Evolutionary conservation across 2,888 invertebrate species (phyloP), one percentile per base, ranked within the genome.

Genomic region (Clostera curtula): DNA sequence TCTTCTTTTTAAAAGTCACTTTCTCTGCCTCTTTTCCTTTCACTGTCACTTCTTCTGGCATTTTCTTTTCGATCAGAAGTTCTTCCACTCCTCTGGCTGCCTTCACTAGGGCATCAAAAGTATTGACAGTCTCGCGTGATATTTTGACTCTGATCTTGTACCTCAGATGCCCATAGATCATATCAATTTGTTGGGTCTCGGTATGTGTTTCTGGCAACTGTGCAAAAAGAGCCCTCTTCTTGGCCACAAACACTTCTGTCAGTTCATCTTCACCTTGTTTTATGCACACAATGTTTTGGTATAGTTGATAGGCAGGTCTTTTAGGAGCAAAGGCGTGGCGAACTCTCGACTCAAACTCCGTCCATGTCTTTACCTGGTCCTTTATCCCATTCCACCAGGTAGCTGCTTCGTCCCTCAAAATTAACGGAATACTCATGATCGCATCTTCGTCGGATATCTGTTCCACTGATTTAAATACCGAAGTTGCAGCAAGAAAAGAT

Each of bases 131-230:
- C n/a, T n/a, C n/a, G n/a, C n/a, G n/a, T n/a, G n/a, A n/a, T n/a
- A n/a, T n/a, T n/a, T n/a, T 29, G 4, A 21, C 27, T 2, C 30
- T 10, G 12, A 34, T 34, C 5, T 28, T 26, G 5, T 25, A 21
- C 5, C 18, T 11, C 9, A 36, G 8, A 10, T 25, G 30, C 5
- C 30, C 33, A 8, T 30, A 36, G 5, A 25, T 19, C 30, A 30
- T 27, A 3, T 29, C 30, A 2, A 29, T n/a, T 5, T 34, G 30
- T 8, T 34, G 27, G 3, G 27, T 13, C 21, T 30, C 30, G 2
- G 30, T 18, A 3, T 25, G 18, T 8, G 34, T 12, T 12, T 34
- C 25, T 6, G 28, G 29, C 19, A 37, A 9, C 15, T 31, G 36
- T 8, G 30, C 18, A 13, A 32, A 15, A 12, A 33, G 25, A 3